A percentile compares a stretch with the other conserved stretches of the same genome.
Evolutionary conservation across 2,797 vertebrate genomes (phyloP).

Genomic region (Mus minutoides): DNA sequence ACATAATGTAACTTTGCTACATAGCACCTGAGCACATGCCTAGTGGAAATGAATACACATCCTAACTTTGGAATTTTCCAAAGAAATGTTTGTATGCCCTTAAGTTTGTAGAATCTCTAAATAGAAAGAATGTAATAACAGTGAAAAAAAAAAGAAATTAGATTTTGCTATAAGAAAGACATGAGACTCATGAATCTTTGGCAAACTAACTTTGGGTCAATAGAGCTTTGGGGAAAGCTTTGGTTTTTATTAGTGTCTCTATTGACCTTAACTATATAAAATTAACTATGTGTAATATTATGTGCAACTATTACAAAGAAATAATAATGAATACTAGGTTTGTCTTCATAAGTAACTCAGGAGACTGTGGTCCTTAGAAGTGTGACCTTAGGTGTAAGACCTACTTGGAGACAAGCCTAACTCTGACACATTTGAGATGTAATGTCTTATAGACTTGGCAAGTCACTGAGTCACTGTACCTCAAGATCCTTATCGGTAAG

Average conservation of each 20-base stretch:
- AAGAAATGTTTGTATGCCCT: slow-evolving; percentile 21
- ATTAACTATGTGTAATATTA: slow-evolving; percentile 35
- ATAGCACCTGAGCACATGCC: slow-evolving; percentile 26
- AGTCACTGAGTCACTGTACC: not conserved
- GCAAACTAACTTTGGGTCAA: slow-evolving; percentile 11
- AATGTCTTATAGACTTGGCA: not conserved
- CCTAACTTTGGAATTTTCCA: slow-evolving; percentile 66
- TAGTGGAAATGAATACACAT: slow-evolving; percentile 44
- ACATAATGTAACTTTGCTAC: not conserved
- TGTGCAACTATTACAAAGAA: slow-evolving; percentile 8
- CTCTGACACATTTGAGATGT: not conserved
- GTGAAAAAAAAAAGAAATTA: not conserved
- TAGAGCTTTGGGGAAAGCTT: slow-evolving; percentile 32
- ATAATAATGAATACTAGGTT: slow-evolving; percentile 47
- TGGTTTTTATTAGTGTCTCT: slow-evolving; percentile 51
- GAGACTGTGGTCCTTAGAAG: not conserved
- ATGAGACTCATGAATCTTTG: not conserved
- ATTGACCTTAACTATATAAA: slow-evolving; percentile 11
- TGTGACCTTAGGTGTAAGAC: not conserved
- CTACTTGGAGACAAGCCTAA: not conserved
- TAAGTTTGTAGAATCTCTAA: slow-evolving; percentile 40
- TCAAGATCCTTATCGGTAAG: not conserved
- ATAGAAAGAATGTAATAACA: slow-evolving; percentile 1
- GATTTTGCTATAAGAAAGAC: slow-evolving; percentile 13
- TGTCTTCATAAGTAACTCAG: not conserved